Base-by-base conservation (phyloP, 2,113 vertebrate genomes). In the Corythornis vintsioides region DNA sequence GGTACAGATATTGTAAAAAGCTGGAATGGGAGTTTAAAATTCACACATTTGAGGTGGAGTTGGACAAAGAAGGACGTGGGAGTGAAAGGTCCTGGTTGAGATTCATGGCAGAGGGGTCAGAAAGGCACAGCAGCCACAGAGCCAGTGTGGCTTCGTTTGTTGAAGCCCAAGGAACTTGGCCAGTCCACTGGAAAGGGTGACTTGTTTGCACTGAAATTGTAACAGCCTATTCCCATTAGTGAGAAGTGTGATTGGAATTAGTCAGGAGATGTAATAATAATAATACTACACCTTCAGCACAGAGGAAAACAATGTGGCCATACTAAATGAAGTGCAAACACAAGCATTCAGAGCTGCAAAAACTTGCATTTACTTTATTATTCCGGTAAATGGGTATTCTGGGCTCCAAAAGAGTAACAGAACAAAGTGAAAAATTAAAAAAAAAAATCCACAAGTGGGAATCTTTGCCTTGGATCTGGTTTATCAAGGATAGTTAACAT, bases 1-100 rank as follows among this genome's bases (percentile, higher is more conserved):
- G 18, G 24, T 31, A 15, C 5, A 10, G 17, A 65, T 11, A 61
- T 2, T 26, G 35, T 50, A 73, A 29, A 60, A 73, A 65, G 21
- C 28, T 42, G 4, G 1, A 4, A 29, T 10, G 13, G 25, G 10
- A 82, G 13, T n/a, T 50, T 10, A 67, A 79, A 90, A 71, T 13
- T 15, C 55, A 38, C 31, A 25, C 6, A 0, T 25, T 53, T 12
- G 2, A 63, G 71, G 28, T 0, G 0, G 17, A 50, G 38, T 25
- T 21, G 33, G 33, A 15, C 28, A 47, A 24, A 17, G 43, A 57
- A 65, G 61, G 42, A 48, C 15, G 12, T 7, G 6, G n/a, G n/a
- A 57, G 22, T 1, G 0, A 50, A 59, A 82, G 15, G 24, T 53
- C 42, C 15, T 63, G 19, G 3, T 60, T 33, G 60, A 24, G 40